Conservation (phyloP, 2,888 invertebrate genomes). For the Trachelus tabidus region DNA sequence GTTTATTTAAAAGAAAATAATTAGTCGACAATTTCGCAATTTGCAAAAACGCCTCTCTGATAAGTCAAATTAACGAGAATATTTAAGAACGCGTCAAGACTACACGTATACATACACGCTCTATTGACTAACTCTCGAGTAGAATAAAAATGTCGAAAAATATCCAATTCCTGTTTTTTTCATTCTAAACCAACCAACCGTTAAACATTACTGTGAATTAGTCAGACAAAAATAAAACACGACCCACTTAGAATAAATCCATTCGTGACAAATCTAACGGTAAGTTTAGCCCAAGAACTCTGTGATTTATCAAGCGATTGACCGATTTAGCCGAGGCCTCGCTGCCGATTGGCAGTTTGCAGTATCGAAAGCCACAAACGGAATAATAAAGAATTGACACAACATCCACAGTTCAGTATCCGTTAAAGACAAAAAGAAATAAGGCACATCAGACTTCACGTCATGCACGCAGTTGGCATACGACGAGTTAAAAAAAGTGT, state of each 20-base stretch:
- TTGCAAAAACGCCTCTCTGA: not conserved
- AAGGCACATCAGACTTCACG: not conserved
- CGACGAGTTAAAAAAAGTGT: not conserved
- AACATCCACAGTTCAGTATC: not conserved
- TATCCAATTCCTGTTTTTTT: not conserved
- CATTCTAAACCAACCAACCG: not conserved
- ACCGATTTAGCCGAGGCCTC: constrained; percentile 31
- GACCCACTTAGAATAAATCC: not conserved
- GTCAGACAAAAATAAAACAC: not conserved
- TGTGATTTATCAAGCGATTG: constrained; percentile 38
- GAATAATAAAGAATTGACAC: not conserved
- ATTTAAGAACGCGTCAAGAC: not conserved
- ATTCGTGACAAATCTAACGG: constrained; percentile 3
- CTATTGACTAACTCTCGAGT: not conserved
- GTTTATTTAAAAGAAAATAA: too few species aligned
- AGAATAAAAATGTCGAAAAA: not conserved
- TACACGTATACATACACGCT: too few species aligned
- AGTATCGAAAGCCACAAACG: not conserved
- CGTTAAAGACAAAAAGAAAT: not conserved
- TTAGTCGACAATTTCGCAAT: not conserved
- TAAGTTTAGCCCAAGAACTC: constrained; percentile 5
- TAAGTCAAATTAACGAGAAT: not conserved
- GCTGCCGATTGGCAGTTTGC: not conserved
- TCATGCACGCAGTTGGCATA: not conserved
- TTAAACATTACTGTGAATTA: not conserved